Evolutionary conservation across 1,140 invertebrate genomes (phyloP), one percentile per base, ranked within the genome.

Genomic region (Drosophila setifemur): DNA sequence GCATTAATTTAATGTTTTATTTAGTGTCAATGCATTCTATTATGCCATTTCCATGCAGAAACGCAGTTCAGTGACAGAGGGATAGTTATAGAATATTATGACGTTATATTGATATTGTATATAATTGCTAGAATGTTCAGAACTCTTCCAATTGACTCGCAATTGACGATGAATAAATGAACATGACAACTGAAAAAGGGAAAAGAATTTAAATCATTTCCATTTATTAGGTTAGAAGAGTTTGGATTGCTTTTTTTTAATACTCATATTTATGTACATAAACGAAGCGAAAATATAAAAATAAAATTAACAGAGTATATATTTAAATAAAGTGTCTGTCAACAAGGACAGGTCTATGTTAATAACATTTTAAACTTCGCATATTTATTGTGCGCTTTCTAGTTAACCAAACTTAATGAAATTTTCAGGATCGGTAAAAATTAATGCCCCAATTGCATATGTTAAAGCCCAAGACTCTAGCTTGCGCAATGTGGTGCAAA

Each of bases 161-260:
- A 73, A 55, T 31, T 2, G 1, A 31, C 49, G 49, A 45, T 9
- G 5, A 54, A 31, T 40, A 19, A 1, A 26, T 1, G 16, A 11
- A 37, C 2, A 52, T 33, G 26, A 25, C 21, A 39, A 37, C 14
- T 37, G 1, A 25, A 26, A 57, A 45, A 23, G 16, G 21, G 49
- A 52, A 67, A 53, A 60, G 25, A 14, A 39, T 11, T 60, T 77
- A 48, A 69, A 78, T 82, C 78, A 53, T 58, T 58, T 82, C 73
- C 78, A 79, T 83, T 83, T 85, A 85, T 83, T 83, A 67, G 43
- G 78, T 82, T 78, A 82, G 39, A 85, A 79, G 77, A 83, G 68
- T 83, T 70, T 57, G 37, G 49, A 42, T 61, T 53, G 43, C 23
- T 63, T 71, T 23, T 54, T 63, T 40, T 39, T 61, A 31, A 40